Evolutionary conservation across 2,113 vertebrate species (phyloP), one percentile per base, ranked within the genome.

Genomic region (Salminus brasiliensis): DNA sequence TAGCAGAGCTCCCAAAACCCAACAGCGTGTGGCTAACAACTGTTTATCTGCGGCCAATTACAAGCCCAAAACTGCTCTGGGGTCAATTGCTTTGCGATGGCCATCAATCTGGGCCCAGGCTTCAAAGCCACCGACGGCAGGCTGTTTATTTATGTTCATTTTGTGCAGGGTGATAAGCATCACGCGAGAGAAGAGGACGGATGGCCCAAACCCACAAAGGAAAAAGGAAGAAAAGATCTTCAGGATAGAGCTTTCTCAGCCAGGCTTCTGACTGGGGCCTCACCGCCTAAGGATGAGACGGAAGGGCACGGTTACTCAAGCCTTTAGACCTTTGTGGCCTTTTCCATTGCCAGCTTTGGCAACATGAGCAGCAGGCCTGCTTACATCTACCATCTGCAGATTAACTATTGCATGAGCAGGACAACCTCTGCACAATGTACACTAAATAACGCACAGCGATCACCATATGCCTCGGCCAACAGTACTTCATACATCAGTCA

Each of bases 61-160:
- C 21, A 27, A 69, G 78, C 82, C 82, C 41, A 3, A 59, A 66
- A 72, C 72, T 62, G 47, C 76, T 55, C 13, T 66, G 59, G 47
- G 83, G 81, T 83, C 78, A 83, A 83, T 77, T 59, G 32, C 27
- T 75, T 16, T 16, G 43, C 25, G 66, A 86, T 81, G 49, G 57
- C 75, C 78, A 83, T 76, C 81, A 16, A 57, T 70, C 45, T 63
- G 70, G 78, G 74, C 67, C 29, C 49, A 0, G 25, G 53, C 72
- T 81, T 87, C 78, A 87, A 82, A 88, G 76, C 65, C 15, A 7
- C 53, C 25, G 43, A 81, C 41, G 43, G 41, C 23, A 73, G 67
- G 34, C 12, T 81, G 83, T 81, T 85, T 86, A 75, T 85, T 84
- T 71, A 79, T 63, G 73, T 67, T 85, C 63, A 55, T 80, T 75